Evolutionary conservation across 2,888 invertebrate species (phyloP).

Genomic region (Gonocerus acuteangulatus): DNA sequence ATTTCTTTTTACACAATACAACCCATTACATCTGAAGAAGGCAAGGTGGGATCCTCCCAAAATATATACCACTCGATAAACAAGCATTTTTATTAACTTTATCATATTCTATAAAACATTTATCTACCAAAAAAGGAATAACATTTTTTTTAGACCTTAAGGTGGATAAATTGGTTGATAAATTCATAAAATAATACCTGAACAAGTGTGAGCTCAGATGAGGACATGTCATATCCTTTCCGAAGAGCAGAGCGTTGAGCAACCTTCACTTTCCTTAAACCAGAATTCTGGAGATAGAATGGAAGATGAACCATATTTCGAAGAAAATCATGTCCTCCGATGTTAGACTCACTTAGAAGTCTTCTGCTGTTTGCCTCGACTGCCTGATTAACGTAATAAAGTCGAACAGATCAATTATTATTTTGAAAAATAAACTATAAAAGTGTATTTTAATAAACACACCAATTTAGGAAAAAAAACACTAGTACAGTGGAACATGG

Average conservation of each 20-base stretch:
- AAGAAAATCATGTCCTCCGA: conserved; percentile 89
- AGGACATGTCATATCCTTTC: conserved; percentile 16
- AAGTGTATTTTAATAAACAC: neutral
- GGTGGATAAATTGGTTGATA: too few relatives aligned
- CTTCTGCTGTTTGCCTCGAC: conserved; percentile 83
- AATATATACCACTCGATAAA: too few relatives aligned
- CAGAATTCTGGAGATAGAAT: conserved; percentile 95
- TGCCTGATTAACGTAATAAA: conserved; percentile 51
- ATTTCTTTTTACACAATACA: too few relatives aligned
- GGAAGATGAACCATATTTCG: conserved; percentile 95
- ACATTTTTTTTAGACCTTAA: too few relatives aligned
- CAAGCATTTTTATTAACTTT: too few relatives aligned
- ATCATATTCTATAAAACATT: too few relatives aligned
- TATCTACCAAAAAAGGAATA: too few relatives aligned
- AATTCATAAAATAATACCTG: conserved; percentile 1
- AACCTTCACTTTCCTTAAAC: conserved; percentile 76
- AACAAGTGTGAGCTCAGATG: conserved; percentile 16
- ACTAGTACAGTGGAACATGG: too few relatives aligned
- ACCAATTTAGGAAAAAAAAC: neutral
- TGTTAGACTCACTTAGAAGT: conserved; percentile 81
- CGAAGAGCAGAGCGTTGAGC: conserved; percentile 62
- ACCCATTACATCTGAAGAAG: too few relatives aligned
- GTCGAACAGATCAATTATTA: too few relatives aligned
- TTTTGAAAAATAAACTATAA: conserved; percentile 7
- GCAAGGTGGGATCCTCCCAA: too few relatives aligned